Conservation (phyloP, 2,797 vertebrate species). For the Megalops cyprinoides region DNA sequence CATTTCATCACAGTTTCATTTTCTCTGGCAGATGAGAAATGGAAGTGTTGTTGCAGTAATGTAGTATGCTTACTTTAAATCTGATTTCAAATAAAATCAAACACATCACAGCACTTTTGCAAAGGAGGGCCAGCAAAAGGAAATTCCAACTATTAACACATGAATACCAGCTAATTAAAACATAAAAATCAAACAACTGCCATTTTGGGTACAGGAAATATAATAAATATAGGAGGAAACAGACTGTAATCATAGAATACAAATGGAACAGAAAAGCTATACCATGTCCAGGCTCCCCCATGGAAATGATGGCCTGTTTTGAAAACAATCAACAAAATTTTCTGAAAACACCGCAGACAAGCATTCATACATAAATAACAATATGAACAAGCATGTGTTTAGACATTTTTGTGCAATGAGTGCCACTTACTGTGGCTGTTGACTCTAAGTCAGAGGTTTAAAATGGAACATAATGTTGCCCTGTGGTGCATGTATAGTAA, state of each 20-base stretch:
- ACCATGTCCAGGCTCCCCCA: background rate
- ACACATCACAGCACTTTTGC: slow-evolving; percentile 91
- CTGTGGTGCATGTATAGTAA: background rate
- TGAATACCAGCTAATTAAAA: slow-evolving; percentile 88
- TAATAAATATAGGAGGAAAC: slow-evolving; percentile 65
- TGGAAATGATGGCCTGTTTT: background rate
- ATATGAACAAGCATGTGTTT: no score
- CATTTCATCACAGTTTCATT: slow-evolving; percentile 99
- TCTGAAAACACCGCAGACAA: background rate
- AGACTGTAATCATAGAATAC: slow-evolving; percentile 54
- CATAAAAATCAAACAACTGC: slow-evolving; percentile 77
- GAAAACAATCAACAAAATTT: background rate
- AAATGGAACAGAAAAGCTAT: slow-evolving; percentile 36
- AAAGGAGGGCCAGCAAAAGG: slow-evolving; percentile 84
- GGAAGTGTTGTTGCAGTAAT: slow-evolving; percentile 93
- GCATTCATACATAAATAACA: background rate
- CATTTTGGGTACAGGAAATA: slow-evolving; percentile 55
- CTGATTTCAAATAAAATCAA: slow-evolving; percentile 99
- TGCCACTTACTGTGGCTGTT: background rate
- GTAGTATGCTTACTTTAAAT: slow-evolving; percentile 98
- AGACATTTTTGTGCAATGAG: background rate
- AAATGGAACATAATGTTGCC: background rate
- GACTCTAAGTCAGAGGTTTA: background rate
- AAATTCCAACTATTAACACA: slow-evolving; percentile 93
- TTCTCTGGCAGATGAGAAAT: slow-evolving; percentile 98